A percentile compares a stretch with the other conserved stretches of the same genome.
Conservation (phyloP, 2,113 vertebrate species). For the Catharus fuscescens region DNA sequence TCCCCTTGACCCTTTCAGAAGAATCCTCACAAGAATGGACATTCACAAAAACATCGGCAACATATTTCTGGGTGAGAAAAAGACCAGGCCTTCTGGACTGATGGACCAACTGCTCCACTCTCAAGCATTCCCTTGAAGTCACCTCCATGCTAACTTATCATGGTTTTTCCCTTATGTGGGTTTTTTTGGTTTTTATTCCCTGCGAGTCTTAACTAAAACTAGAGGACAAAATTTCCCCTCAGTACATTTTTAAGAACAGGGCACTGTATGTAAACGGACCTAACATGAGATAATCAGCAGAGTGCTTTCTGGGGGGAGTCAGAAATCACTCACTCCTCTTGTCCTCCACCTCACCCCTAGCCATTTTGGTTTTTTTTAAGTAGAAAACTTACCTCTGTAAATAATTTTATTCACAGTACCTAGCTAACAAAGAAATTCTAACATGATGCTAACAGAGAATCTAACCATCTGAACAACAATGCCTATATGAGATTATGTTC, state of each 20-base stretch:
- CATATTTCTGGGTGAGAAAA: not conserved
- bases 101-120: not conserved
- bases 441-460: not conserved
- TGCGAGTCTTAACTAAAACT: not conserved
- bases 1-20: not conserved
- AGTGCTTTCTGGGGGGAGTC: not conserved
- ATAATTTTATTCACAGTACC: not conserved
- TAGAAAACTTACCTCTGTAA: not conserved
- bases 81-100: not conserved
- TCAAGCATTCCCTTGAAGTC: not conserved
- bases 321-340: not conserved
- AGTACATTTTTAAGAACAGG: not conserved
- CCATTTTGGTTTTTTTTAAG: accelerated
- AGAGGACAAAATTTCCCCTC: not conserved
- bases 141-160: not conserved
- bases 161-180: not conserved
- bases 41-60: not conserved
- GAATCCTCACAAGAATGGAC: not conserved
- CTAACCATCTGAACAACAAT: not conserved
- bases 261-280: accelerated
- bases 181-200: not conserved
- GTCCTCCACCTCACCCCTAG: too few relatives aligned
- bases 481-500: not conserved
- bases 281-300: not conserved
- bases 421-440: not conserved